phyloP scores from a whole-genome alignment of 2,113 vertebrate genomes.

The Halcyon senegalensis region DNA sequence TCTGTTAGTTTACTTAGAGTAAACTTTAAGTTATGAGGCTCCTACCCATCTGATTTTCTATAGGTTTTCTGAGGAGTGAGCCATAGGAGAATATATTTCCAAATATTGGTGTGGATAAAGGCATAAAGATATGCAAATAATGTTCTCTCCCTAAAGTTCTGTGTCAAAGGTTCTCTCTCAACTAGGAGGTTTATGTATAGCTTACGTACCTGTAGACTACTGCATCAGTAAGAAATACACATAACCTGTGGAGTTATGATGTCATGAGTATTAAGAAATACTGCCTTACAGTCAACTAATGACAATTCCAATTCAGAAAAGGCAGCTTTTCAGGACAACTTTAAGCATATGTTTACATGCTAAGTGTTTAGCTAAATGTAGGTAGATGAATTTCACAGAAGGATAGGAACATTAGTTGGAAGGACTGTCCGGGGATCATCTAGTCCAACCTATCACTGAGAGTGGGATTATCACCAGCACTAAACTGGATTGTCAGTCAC shows the following conservation, averaged over 20 bases:
- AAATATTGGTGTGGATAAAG: not conserved
- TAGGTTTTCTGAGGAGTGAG: not conserved
- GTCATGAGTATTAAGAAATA: not conserved
- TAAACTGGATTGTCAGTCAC: not conserved
- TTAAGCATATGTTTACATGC: not conserved
- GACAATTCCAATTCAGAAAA: not conserved
- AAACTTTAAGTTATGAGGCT: not conserved
- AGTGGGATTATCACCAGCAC: not conserved
- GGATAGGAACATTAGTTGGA: not conserved
- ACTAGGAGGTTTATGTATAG: not conserved
- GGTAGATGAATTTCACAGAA: not conserved
- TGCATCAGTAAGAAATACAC: not conserved
- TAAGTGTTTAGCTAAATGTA: not conserved
- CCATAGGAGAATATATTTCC: not conserved
- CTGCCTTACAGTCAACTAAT: not conserved
- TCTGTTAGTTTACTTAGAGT: not conserved
- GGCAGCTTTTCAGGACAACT: not conserved
- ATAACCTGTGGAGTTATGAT: not conserved
- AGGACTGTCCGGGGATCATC: not conserved
- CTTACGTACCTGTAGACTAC: not conserved
- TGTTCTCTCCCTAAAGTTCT: not conserved
- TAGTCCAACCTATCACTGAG: not conserved
- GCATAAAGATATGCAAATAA: not conserved
- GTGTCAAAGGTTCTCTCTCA: not conserved
- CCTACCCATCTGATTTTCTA: not conserved